A percentile compares a stretch with the other conserved stretches of the same genome.
Evolutionary conservation across 2,797 vertebrate genomes (phyloP).

Genomic region (Ammospiza maritima): DNA sequence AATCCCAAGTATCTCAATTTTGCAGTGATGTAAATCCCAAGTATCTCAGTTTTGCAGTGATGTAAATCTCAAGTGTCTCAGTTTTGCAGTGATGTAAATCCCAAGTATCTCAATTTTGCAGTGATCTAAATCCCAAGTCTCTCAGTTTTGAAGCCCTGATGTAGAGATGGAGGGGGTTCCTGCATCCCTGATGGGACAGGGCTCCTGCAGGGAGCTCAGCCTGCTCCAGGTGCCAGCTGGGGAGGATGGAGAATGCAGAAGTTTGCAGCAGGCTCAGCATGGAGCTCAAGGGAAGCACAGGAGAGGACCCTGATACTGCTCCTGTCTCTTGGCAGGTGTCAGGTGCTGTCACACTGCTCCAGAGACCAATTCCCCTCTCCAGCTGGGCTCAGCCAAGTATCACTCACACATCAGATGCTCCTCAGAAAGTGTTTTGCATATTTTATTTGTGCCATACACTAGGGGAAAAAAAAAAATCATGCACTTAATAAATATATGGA

Average conservation of each 20-base stretch:
- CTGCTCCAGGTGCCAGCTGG: fast-evolving
- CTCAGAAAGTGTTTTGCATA: not conserved
- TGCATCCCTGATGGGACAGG: not conserved
- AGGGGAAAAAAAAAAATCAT: not conserved
- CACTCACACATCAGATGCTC: slow-evolving; percentile 18
- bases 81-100: too few relatives aligned
- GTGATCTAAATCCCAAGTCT: not conserved
- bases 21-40: not conserved
- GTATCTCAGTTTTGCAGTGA: not conserved
- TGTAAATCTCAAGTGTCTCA: too few relatives aligned
- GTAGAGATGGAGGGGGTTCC: not conserved
- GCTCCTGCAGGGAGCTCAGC: not conserved
- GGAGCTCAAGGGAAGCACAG: not conserved
- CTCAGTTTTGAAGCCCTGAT: not conserved
- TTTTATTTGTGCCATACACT: not conserved
- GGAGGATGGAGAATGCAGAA: not conserved
- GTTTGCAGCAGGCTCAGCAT: not conserved
- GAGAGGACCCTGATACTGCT: not conserved
- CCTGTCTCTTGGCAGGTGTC: not conserved
- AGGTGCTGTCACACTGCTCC: not conserved
- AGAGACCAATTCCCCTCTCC: not conserved
- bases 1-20: not conserved
- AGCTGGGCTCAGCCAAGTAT: not conserved
- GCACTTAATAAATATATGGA: not conserved
- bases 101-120: too few relatives aligned